Base-by-base conservation (phyloP, 2,888 invertebrate genomes). In the Chirona hameri region DNA sequence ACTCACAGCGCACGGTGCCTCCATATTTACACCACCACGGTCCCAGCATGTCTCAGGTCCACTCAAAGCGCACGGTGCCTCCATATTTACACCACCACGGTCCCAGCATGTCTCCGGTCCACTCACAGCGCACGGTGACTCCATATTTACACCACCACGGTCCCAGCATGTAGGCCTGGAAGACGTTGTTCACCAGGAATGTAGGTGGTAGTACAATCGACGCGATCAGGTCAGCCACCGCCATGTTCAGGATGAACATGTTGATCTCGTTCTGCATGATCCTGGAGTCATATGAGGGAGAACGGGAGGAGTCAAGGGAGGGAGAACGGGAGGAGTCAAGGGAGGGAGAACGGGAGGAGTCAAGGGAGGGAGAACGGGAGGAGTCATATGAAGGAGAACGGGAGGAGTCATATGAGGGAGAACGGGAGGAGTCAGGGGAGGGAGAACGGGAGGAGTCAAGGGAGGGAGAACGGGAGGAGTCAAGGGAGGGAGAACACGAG, bases 191-290 rank as follows among this genome's bases (percentile, higher is more conserved):
- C 31, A 72, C 31, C 31, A 72, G 27, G 69, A 84, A 85, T 14
- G 83, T 82, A 55, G 83, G 55, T 7, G 84, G 85, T 39, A 84
- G 84, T 15, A 83, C 69, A 12, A 60, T 27, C 18, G 93, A 87
- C 0, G 92, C 92, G 0, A 92, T 86, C 29, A 93, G 88, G 87
- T 95, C 94, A 0, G 93, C 92, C 0, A 91, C 86, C 0, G 94
- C 93, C 91, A 94, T 91, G 86, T 94, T 95, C 72, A 91, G 92
- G 48, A 95, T 91, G 81, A 95, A 89, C 60, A 92, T 89, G 88
- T 94, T 94, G 24, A 93, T 93, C 0, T 93, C 91, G 0, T 92
- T 91, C 87, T 92, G 91, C 15, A 94, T 88, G n/a, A 85, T 84
- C 86, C 92, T 90, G 76, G 90, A 3, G 72, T 24, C 21, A 57